Base-by-base conservation (phyloP, 2,113 vertebrate genomes). In the Corydoras maculifer region DNA sequence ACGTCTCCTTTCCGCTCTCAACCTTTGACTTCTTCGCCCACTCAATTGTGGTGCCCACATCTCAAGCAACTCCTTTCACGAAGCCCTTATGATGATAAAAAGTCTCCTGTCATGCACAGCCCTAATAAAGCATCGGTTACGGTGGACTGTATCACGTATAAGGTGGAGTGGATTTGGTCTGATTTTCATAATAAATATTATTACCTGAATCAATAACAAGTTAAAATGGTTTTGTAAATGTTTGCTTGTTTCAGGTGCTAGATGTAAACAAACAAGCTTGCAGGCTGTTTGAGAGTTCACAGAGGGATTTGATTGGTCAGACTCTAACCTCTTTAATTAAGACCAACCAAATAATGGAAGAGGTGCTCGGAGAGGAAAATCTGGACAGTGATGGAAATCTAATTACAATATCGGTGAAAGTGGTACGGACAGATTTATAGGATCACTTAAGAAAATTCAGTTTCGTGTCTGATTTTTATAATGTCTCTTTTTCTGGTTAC, bases 211-310 rank as follows among this genome's bases (percentile, higher is more conserved):
- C 2, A 43, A 43, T 43, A 43, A 4, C 35, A 43, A 53, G 3
- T 43, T 5, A n/a, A 7, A 14, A 6, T 15, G 5, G 4, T 5
- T 51, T 18, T 53, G 9, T 15, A 13, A 63, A 32, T 58, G 4
- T 51, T 10, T 55, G 7, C 70, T 12, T 58, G 3, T 71, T 35
- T 53, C n/a, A 79, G 96, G 91, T 99, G 81, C 76, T 94, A 14
- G 90, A 94, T 69, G 92, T 89, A 69, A 98, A 95, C 58, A 89
- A 94, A 66, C 85, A 84, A 80, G 95, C 94, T 3, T 92, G 90
- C 83, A 90, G 84, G 60, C 82, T 97, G 59, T 88, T 98, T 82
- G 91, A 92, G 29, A 91, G 87, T 65, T 88, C 85, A 10, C 78
- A 84, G 58, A 72, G 83, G 11, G 90, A 93, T 8, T 77, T 98